A percentile compares a stretch with the other conserved stretches of the same genome.
These are phyloP conservation scores for Montipora sp. DNA, from an alignment of 64 coral and sea anemone genomes.

Conservation along the genomic window DNA sequence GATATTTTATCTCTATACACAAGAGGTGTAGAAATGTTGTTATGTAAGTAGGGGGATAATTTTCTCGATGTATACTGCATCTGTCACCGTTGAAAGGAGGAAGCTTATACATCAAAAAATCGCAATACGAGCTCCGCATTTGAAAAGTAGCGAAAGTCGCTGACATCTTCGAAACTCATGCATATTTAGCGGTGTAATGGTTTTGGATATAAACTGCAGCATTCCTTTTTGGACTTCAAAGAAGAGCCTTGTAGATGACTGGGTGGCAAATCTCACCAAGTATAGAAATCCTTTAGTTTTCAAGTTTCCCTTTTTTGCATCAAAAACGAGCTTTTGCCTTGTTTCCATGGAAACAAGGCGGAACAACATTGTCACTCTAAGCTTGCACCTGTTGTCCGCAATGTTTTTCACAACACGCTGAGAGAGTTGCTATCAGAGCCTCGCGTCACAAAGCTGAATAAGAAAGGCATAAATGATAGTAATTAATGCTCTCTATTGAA, in stretches of 20 bases:
- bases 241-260: background rate
- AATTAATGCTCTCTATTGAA: conserved; percentile 15
- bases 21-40: background rate
- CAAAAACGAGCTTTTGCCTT: background rate
- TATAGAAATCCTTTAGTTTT: background rate
- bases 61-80: background rate
- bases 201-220: too few relatives aligned
- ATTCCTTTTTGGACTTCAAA: background rate
- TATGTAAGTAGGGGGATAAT: background rate
- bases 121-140: background rate
- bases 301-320: background rate
- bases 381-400: conserved; percentile 5
- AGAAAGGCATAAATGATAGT: background rate
- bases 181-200: background rate
- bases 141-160: background rate
- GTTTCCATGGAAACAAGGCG: conserved; percentile 16
- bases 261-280: background rate
- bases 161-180: background rate
- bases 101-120: background rate
- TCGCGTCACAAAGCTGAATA: conserved; percentile 13
- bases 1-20: too few relatives aligned
- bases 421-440: background rate
- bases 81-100: background rate
- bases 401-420: conserved; percentile 26
- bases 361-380: background rate